phyloP scores from a whole-genome alignment of 2,888 invertebrate genomes.

The Tiliacea citrago region DNA sequence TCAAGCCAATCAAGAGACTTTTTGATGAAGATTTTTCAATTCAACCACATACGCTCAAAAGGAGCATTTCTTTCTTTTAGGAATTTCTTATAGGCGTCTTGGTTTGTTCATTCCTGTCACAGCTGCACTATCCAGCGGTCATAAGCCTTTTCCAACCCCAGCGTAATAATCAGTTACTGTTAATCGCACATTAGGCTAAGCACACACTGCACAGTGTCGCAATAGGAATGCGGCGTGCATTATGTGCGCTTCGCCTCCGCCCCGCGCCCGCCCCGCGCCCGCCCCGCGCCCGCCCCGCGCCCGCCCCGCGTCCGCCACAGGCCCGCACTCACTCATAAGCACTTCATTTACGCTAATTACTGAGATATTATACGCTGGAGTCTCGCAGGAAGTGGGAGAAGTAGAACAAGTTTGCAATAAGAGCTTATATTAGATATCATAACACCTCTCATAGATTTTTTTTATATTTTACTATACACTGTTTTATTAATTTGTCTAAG shows the following conservation, averaged over 20 bases:
- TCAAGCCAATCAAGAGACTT: too few species aligned
- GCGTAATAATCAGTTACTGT: not conserved
- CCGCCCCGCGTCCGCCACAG: constrained; percentile 66
- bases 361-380: constrained; percentile 19
- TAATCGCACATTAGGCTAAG: constrained; percentile 44
- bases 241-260: constrained; percentile 62
- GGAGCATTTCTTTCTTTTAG: too few species aligned
- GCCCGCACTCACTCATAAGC: constrained; percentile 57
- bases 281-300: constrained; percentile 65
- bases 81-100: not conserved
- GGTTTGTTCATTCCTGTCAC: not conserved
- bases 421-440: not conserved
- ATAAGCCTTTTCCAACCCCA: not conserved
- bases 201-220: constrained; percentile 41
- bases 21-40: not conserved
- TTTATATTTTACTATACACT: not conserved
- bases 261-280: constrained; percentile 63
- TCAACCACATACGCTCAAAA: not conserved
- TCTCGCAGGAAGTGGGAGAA: constrained; percentile 22
- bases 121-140: not conserved
- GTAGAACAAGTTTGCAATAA: constrained; percentile 6
- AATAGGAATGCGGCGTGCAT: constrained; percentile 53
- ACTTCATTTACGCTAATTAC: constrained; percentile 50
- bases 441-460: not conserved
- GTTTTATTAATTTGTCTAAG: not conserved